Conservation (phyloP, 30 jellyfish, hydroid and myxozoan species). For the Cassiopea andromeda region DNA sequence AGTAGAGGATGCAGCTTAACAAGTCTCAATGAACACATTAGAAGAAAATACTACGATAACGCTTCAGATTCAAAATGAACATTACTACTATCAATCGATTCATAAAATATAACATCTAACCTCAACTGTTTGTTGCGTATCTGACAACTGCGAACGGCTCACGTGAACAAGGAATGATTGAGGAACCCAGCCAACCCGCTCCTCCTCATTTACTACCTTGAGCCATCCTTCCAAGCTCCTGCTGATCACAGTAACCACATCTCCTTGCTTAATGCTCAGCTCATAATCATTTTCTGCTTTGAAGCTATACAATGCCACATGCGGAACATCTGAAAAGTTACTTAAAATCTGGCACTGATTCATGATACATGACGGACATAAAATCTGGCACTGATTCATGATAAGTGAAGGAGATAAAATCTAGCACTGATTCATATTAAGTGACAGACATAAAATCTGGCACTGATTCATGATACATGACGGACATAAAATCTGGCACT, state of each 20-base stretch:
- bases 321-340: constrained; percentile 21
- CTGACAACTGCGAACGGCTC: constrained; percentile 58
- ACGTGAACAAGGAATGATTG: constrained; percentile 62
- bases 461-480: too few species aligned
- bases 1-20: too few species aligned
- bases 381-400: too few species aligned
- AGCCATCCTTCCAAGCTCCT: constrained; percentile 69
- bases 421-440: too few species aligned
- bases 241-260: constrained; percentile 30
- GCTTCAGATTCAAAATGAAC: too few species aligned
- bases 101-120: background rate
- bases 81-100: background rate
- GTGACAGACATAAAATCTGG: too few species aligned
- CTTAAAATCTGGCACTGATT: background rate
- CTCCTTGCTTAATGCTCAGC: constrained; percentile 64
- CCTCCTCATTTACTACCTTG: constrained; percentile 56
- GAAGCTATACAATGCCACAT: constrained; percentile 62
- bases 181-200: constrained; percentile 72
- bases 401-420: too few species aligned
- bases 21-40: too few species aligned
- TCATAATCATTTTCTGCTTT: constrained; percentile 40
- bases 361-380: too few species aligned
- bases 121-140: constrained; percentile 79
- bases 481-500: too few species aligned
- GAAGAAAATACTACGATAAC: background rate